phyloP scores from a whole-genome alignment of 2,113 vertebrate species.

The Oryzias curvinotus region DNA sequence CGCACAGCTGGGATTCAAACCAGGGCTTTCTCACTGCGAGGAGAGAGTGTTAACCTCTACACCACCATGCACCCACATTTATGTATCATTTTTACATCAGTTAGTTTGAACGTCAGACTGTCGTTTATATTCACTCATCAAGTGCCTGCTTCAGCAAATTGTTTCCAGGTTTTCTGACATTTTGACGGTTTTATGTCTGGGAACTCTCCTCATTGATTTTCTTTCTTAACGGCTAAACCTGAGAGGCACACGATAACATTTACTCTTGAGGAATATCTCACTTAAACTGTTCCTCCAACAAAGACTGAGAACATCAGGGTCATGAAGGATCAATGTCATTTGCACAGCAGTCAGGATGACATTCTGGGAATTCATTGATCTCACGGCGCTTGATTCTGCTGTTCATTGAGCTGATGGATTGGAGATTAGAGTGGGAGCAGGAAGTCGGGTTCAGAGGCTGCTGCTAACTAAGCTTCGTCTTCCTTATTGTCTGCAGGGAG shows the following conservation, averaged over 20 bases:
- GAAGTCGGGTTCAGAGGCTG: constrained; percentile 27
- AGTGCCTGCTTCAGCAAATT: too few species aligned
- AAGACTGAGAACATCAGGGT: constrained; percentile 8
- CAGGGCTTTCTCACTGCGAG: too few species aligned
- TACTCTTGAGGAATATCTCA: constrained; percentile 3
- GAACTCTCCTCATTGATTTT: too few species aligned
- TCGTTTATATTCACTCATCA: too few species aligned
- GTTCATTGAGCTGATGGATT: constrained; percentile 50
- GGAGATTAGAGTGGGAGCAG: constrained; percentile 42
- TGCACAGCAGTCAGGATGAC: constrained; percentile 56
- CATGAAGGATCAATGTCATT: constrained; percentile 53
- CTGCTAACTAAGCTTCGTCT: constrained; percentile 54
- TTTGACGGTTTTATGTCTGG: too few species aligned
- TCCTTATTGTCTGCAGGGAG: constrained; percentile 29
- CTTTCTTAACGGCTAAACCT: too few species aligned
- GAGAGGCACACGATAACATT: neutral
- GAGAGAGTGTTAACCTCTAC: too few species aligned
- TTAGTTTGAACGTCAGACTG: too few species aligned
- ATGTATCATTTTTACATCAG: too few species aligned
- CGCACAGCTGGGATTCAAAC: too few species aligned
- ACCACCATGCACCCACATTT: too few species aligned
- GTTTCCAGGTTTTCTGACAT: too few species aligned
- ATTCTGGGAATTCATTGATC: constrained; percentile 53
- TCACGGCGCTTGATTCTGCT: constrained; percentile 20
- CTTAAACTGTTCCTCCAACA: constrained; percentile 33